Evolutionary conservation across 2,797 vertebrate genomes (phyloP).

Genomic region (Periparus ater): DNA sequence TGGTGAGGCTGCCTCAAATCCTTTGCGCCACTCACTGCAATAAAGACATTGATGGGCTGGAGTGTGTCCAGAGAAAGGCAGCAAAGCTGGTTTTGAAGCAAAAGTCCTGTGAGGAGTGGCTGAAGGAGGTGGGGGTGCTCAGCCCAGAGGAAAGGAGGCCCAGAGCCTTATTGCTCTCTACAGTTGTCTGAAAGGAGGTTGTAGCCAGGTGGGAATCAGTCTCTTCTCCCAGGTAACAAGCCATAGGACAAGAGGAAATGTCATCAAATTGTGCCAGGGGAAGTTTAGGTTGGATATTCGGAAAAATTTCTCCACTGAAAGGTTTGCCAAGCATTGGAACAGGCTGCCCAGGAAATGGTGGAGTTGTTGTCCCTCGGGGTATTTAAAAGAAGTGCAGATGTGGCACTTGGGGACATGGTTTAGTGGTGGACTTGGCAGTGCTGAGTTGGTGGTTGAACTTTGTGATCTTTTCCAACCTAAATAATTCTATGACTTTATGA

Average conservation of each 20-base stretch:
- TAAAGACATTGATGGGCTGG: background rate
- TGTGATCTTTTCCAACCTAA: background rate
- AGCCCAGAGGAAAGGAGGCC: background rate
- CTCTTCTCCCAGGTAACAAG: background rate
- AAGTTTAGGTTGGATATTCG: background rate
- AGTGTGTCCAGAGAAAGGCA: background rate
- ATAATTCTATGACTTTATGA: background rate
- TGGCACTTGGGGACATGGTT: background rate
- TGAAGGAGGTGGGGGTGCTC: background rate
- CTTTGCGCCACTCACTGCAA: background rate
- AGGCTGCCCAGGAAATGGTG: background rate
- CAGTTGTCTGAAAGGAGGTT: background rate
- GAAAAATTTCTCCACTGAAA: background rate
- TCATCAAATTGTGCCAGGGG: background rate
- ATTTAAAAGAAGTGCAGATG: background rate
- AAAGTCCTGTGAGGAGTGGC: fast-evolving
- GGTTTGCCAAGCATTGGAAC: background rate
- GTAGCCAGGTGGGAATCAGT: fast-evolving
- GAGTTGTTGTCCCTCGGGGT: background rate
- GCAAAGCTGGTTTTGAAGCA: background rate
- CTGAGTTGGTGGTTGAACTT: background rate
- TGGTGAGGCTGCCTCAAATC: background rate
- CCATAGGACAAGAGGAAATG: background rate
- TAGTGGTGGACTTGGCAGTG: background rate
- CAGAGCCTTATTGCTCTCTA: background rate